Percentiles rank a stretch among this genome's conserved stretches.
Evolutionary conservation across 2,113 vertebrate genomes (phyloP).

Genomic region (Burhinus bistriatus): DNA sequence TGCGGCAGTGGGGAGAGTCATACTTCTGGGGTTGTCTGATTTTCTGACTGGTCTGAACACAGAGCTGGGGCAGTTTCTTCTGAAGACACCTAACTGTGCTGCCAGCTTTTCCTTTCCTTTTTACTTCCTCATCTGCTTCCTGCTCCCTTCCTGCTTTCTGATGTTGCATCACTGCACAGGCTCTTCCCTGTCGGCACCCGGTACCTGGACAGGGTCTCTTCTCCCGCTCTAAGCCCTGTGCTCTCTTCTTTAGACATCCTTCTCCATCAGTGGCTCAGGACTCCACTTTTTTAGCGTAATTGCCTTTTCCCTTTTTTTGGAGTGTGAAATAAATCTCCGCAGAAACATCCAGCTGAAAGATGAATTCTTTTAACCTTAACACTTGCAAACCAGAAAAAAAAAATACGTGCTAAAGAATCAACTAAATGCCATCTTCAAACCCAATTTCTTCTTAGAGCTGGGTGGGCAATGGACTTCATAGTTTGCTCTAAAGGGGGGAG

Average conservation of each 20-base stretch:
- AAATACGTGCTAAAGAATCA: background rate
- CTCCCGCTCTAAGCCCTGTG: too few species aligned
- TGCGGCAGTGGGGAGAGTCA: too few species aligned
- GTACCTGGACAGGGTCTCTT: too few species aligned
- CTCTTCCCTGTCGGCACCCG: background rate
- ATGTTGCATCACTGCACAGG: rapidly evolving
- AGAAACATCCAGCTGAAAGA: background rate
- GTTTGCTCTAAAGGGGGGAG: background rate
- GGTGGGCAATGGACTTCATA: background rate
- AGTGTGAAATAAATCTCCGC: background rate
- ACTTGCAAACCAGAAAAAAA: background rate
- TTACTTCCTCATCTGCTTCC: background rate
- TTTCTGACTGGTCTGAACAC: background rate
- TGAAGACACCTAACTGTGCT: background rate
- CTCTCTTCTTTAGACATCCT: too few species aligned
- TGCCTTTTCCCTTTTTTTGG: background rate
- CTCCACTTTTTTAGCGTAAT: background rate
- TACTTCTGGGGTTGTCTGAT: background rate
- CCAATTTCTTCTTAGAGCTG: background rate
- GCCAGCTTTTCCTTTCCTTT: background rate
- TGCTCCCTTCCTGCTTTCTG: background rate
- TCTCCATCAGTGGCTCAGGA: background rate
- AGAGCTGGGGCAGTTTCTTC: background rate
- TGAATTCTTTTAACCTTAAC: background rate
- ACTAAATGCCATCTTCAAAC: background rate